Evolutionary conservation across 2,113 vertebrate species (phyloP), one percentile per base, ranked within the genome.

Genomic region (Trinectes maculatus): DNA sequence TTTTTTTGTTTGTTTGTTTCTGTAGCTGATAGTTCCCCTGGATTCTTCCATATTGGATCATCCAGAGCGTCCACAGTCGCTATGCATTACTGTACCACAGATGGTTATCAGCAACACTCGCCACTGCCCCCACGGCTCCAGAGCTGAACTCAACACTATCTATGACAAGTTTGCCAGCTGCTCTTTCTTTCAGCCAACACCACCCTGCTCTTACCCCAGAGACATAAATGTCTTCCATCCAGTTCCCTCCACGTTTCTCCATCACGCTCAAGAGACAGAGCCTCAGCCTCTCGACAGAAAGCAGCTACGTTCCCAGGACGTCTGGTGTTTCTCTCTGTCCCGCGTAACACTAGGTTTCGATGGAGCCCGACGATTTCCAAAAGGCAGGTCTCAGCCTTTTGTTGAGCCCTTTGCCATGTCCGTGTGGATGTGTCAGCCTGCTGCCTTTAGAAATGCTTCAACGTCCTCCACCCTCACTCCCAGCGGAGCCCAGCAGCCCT

Each of bases 321-420:
- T 99, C 24, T 99, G 97, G 98, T 95, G 93, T 29, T 10, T 98
- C 75, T 89, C 93, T 71, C 87, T 98, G 70, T 93, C 88, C 33
- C 91, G 93, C 54, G 89, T 96, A 47, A 91, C 92, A 2, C 64
- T 98, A 36, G 91, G 92, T 40, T 99, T 98, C 1, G 95, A 97
- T 46, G 97, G 97, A n/a, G 93, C 94, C 0, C 94, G 96, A 57
- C 92, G 91, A 59, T 92, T 93, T 52, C 93, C 93, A 34, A 95
- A 92, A 89, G 94, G 94, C 46, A 94, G 78, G 85, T 71, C 88
- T 8, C 91, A 95, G 40, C 93, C 92, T 43, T 97, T 99, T 60
- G 76, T 99, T 46, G 94, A 96, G 44, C 95, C 96, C 6, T 96
- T 98, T 26, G 91, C 95, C 5, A 84, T 96, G 85, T 95, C 95